Percentiles rank a stretch among this genome's conserved stretches.
Conservation (phyloP, 2,113 vertebrate species). For the Regulus satrapa region DNA sequence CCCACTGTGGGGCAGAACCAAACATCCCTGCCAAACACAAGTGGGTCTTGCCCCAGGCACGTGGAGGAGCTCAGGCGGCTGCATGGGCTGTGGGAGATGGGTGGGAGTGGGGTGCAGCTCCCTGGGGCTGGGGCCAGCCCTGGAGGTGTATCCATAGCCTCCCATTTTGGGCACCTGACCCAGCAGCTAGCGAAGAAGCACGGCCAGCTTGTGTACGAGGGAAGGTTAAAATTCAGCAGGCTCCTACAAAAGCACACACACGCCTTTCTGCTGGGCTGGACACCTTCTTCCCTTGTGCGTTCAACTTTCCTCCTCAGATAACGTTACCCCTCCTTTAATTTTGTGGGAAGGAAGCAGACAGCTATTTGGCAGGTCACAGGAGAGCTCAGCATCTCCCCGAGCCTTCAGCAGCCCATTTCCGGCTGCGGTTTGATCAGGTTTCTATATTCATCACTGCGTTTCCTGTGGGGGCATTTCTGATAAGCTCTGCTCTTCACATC, state of each 20-base stretch:
- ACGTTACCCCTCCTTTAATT: background rate
- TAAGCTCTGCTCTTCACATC: conserved; percentile 35
- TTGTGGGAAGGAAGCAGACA: conserved; percentile 22
- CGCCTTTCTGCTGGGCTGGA: accelerated
- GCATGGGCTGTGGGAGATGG: background rate
- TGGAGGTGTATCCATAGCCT: background rate
- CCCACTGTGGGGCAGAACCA: background rate
- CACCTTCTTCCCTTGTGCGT: background rate
- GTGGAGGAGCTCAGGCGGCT: background rate
- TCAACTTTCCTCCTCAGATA: background rate
- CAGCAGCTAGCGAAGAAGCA: background rate
- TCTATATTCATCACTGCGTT: conserved; percentile 6
- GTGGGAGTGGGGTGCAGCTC: background rate
- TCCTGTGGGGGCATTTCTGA: conserved; percentile 49
- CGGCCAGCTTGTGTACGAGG: background rate
- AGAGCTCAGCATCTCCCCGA: background rate
- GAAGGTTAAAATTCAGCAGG: background rate
- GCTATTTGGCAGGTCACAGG: conserved; percentile 25
- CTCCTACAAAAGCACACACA: background rate
- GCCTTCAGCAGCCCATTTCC: conserved; percentile 10
- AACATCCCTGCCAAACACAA: background rate
- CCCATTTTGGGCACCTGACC: background rate
- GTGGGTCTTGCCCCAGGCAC: background rate
- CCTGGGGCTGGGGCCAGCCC: background rate
- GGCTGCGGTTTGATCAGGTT: background rate